Base-by-base conservation (phyloP, 1,140 invertebrate genomes). In the Cydia pomonella region DNA sequence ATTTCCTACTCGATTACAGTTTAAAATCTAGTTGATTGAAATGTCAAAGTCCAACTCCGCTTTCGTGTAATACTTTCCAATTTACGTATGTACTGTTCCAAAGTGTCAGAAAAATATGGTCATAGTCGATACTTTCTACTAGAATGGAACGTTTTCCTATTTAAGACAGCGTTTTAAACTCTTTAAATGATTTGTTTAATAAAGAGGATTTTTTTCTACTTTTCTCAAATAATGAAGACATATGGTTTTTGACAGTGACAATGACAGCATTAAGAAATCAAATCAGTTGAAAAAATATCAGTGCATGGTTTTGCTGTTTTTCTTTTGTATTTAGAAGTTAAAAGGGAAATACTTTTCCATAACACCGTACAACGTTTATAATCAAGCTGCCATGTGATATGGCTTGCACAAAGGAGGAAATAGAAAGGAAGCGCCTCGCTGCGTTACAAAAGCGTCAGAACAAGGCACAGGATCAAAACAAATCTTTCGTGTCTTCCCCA, bases 361-460 rank as follows among this genome's bases (percentile, higher is more conserved):
- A 7, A 25, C 53, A 72, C 41, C 66, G 44, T 38, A 41, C 66
- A 73, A 10, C 66, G 50, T 77, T 77, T 73, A 72, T 73, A 44
- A 16, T n/a, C 18, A 33, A 13, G 9, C 10, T 72, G 62, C 29
- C 21, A 74, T 59, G 74, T 77, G 77, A 72, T 69, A 92, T 93
- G 91, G 73, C 84, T 59, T 93, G 92, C 81, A 85, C 87, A 5
- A 93, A 90, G 80, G 90, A 93, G 85, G 90, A 93, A 86, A 93
- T 93, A 44, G 93, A 93, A 79, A 86, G 80, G 69, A 93, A 93
- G 80, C 89, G 93, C 18, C 77, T 92, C 69, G 90, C 91, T 50
- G 93, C 93, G 23, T 76, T 93, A 76, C 85, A 92, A 79, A 93
- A 90, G 77, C 82, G 86, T 47, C 84, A 88, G 80, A 87, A 73